A percentile compares a stretch with the other conserved stretches of the same genome.
phyloP scores from a whole-genome alignment of 2,797 vertebrate species.

The Leptoclinus maculatus region DNA sequence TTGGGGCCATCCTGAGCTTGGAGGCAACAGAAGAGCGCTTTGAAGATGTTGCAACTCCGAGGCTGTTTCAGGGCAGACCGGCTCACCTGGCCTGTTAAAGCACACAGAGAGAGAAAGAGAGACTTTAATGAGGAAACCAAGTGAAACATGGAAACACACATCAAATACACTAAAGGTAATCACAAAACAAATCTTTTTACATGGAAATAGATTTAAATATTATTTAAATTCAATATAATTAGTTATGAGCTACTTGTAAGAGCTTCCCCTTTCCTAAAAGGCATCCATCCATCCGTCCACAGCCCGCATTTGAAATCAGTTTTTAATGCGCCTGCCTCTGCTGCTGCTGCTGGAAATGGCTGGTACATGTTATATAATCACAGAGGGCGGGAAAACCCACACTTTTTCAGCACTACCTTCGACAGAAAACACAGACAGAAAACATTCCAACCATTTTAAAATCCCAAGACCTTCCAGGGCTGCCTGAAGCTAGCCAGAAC shows the following conservation, averaged over 20 bases:
- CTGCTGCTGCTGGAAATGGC: conserved; percentile 77
- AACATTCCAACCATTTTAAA: conserved; percentile 81
- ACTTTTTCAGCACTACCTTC: conserved; percentile 80
- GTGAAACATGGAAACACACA: neutral
- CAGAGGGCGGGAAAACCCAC: conserved; percentile 86
- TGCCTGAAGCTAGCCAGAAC: conserved; percentile 47
- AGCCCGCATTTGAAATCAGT: conserved; percentile 77
- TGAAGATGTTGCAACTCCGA: conserved; percentile 90
- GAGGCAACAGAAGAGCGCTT: conserved; percentile 92
- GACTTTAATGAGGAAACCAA: too few species aligned
- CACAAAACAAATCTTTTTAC: neutral
- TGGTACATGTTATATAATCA: conserved; percentile 86
- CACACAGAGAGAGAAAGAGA: neutral
- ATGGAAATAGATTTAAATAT: neutral
- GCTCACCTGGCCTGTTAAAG: conserved; percentile 87
- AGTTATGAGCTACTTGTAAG: conserved; percentile 3
- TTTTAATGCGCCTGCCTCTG: conserved; percentile 78
- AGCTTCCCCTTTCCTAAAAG: conserved; percentile 35
- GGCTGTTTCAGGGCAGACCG: conserved; percentile 90
- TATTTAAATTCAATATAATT: neutral
- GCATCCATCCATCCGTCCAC: conserved; percentile 60
- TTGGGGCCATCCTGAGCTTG: conserved; percentile 89
- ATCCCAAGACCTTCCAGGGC: conserved; percentile 46
- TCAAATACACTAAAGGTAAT: neutral
- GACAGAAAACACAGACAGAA: conserved; percentile 74